Base-by-base conservation (phyloP, 2,797 vertebrate genomes). In the Ibycter americanus region DNA sequence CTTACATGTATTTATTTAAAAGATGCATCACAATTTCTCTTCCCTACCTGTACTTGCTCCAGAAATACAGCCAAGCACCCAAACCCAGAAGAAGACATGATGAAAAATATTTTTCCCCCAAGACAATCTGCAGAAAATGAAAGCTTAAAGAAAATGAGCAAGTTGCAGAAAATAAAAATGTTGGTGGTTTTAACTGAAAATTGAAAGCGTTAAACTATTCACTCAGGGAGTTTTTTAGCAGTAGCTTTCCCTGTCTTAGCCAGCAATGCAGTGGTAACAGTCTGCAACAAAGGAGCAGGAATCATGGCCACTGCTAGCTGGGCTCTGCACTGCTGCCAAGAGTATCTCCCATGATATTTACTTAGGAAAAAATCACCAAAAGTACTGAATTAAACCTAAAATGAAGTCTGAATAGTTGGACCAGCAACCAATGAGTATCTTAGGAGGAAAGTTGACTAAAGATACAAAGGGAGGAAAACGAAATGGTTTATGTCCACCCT, bases 101-200 rank as follows among this genome's bases (percentile, higher is more conserved):
- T 67, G 49, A 67, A 72, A 94, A 92, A 20, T 9, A 38, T 67
- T 61, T 67, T 40, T 15, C 18, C 25, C 47, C 23, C 27, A 79
- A 74, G 70, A 81, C 9, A 78, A 81, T 66, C 38, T 62, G 46
- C 38, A 87, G 73, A 89, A 89, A 78, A 87, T 31, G 46, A 87
- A 89, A 89, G 16, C 62, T 76, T 76, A 62, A 74, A 81, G 72
- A 74, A 90, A 93, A 83, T 5, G 34, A 90, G 27, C 59, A 63
- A 63, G 52, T 62, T 90, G 22, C 2, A 8, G n/a, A 83, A 89
- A 79, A 91, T 36, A 51, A 70, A 83, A 85, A 63, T 19, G 29
- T 9, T 67, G 29, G 25, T 83, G 46, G 20, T 89, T 89, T 92
- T 87, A 70, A 61, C 13, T 51, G 72, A 81, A 78, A 94, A 90